Evolutionary conservation across 1,140 invertebrate genomes (phyloP).

Genomic region (Paraescarpia echinospica): DNA sequence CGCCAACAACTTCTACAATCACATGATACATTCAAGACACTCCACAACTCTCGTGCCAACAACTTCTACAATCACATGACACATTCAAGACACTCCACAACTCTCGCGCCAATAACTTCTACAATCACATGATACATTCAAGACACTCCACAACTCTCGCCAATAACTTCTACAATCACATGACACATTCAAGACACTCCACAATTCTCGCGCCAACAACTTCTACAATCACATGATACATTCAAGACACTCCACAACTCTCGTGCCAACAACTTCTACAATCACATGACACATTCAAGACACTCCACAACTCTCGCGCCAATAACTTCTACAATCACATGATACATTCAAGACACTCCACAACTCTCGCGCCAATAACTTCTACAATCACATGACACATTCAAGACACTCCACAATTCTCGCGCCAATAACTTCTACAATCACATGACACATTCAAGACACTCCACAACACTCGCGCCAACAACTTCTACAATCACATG

Average conservation of each 20-base stretch:
- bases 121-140: slow-evolving; percentile 28
- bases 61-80: slow-evolving; percentile 49
- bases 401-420: slow-evolving; percentile 70
- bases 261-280: slow-evolving; percentile 57
- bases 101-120: slow-evolving; percentile 59
- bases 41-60: slow-evolving; percentile 68
- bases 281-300: slow-evolving; percentile 46
- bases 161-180: slow-evolving; percentile 51
- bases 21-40: slow-evolving; percentile 55
- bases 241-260: slow-evolving; percentile 70
- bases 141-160: slow-evolving; percentile 71
- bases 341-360: slow-evolving; percentile 68
- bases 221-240: slow-evolving; percentile 44
- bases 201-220: slow-evolving; percentile 62
- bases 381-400: slow-evolving; percentile 41
- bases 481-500: slow-evolving; percentile 49
- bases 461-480: slow-evolving; percentile 69
- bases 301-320: slow-evolving; percentile 69
- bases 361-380: slow-evolving; percentile 59
- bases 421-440: slow-evolving; percentile 57
- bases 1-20: slow-evolving; percentile 55
- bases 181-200: slow-evolving; percentile 65
- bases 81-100: slow-evolving; percentile 69
- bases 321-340: slow-evolving; percentile 51
- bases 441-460: slow-evolving; percentile 48